Conservation (phyloP, 1,140 invertebrate genomes). For the Pseudoatta argentina region DNA sequence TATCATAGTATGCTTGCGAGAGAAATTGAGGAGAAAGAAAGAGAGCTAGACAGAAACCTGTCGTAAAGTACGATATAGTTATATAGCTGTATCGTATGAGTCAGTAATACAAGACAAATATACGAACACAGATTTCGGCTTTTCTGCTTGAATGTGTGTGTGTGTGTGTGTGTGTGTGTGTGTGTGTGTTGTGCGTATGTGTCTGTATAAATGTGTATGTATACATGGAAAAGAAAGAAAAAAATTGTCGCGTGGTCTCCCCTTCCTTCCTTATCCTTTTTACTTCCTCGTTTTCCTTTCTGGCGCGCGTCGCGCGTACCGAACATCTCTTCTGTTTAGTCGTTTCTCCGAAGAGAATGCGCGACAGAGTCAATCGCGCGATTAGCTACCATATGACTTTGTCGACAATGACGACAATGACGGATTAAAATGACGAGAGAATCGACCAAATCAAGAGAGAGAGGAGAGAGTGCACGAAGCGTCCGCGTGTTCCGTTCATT, state of each 20-base stretch:
- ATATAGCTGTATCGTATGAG: conserved; percentile 1
- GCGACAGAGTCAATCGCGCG: conserved; percentile 40
- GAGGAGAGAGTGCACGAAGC: conserved; percentile 46
- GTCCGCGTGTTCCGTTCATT: conserved; percentile 64
- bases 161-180: too few species aligned
- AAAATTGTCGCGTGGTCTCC: conserved; percentile 28
- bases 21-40: background rate
- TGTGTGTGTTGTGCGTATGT: too few species aligned
- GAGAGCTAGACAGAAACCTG: conserved; percentile 1
- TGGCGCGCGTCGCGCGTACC: background rate
- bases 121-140: conserved; percentile 17
- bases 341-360: conserved; percentile 44
- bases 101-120: conserved; percentile 47
- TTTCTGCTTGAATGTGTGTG: conserved; percentile 10
- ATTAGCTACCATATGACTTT: conserved; percentile 41
- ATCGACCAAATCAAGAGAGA: conserved; percentile 47
- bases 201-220: background rate
- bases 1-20: conserved; percentile 24
- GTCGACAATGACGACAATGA: conserved; percentile 40
- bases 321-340: conserved; percentile 34
- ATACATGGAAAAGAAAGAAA: conserved; percentile 13
- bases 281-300: conserved; percentile 16
- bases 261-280: conserved; percentile 10
- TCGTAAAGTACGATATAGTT: conserved; percentile 22
- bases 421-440: conserved; percentile 14